Base-by-base conservation (phyloP, 2,888 invertebrate genomes). In the Noctua pronuba region DNA sequence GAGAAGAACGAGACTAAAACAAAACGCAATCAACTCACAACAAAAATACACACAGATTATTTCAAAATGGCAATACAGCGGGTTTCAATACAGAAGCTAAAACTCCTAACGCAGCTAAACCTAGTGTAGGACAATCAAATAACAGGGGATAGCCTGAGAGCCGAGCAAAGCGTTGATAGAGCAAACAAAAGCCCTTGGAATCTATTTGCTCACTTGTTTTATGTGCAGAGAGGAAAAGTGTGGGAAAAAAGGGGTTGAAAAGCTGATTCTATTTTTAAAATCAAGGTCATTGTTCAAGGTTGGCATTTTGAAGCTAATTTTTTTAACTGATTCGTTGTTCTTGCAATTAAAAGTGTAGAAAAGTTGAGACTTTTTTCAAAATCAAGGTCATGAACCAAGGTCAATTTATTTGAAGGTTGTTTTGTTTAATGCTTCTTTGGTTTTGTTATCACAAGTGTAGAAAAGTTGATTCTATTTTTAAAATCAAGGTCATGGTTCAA, bases 111-210 rank as follows among this genome's bases (percentile, higher is more conserved):
- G 18, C 46, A 67, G 75, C 79, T 72, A 74, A 81, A 68, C 41
- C 55, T 70, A 75, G 71, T 73, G 55, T 35, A 72, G 68, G 65
- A 69, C 65, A 84, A 86, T 86, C 79, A 79, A 84, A 84, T 73
- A 83, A 58, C 46, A 46, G 52, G 44, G 35, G 64, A 82, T 82
- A 65, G 82, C 60, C 21, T 6, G 65, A 71, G 69, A 75, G 83
- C 41, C 28, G 52, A 66, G 71, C 44, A 41, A 67, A 80, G 80
- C 74, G 65, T 80, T 80, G 64, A 80, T 81, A 64, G 66, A 58
- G 62, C 73, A 76, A 83, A 85, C 85, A 85, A 73, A 68, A 65
- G 31, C 73, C 28, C 46, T 82, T 72, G 18, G n/a, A 60, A 81
- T 72, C 76, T 73, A 64, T 81, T 85, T 70, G 44, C 55, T 58